Percentiles rank a stretch among this genome's conserved stretches.
Evolutionary conservation across 2,113 vertebrate genomes (phyloP).

Genomic region (Panthera tigris): DNA sequence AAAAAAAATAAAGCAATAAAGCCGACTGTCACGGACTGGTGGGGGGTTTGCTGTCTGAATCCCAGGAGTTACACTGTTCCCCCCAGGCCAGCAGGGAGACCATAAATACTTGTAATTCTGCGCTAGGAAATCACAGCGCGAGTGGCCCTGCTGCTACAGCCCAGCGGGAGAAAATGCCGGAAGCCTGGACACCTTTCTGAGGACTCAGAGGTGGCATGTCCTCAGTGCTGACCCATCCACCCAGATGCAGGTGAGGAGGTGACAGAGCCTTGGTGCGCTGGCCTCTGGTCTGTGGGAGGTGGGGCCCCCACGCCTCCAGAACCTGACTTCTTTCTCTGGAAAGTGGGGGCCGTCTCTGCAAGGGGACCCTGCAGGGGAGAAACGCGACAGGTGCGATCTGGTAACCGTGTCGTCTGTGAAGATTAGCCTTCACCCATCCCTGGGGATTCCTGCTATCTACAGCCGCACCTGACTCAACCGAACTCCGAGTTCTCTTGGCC

Average conservation of each 20-base stretch:
- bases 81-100: too few species aligned
- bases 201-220: background rate
- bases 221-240: accelerated
- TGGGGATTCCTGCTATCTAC: background rate
- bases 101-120: accelerated
- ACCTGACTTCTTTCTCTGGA: background rate
- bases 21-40: background rate
- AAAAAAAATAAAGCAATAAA: constrained; percentile 30
- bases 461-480: too few species aligned
- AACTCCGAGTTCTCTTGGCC: background rate
- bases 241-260: accelerated
- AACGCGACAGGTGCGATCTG: accelerated
- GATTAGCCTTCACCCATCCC: too few species aligned
- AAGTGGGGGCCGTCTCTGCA: too few species aligned
- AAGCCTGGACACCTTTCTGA: background rate
- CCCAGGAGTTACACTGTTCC: accelerated
- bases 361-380: background rate
- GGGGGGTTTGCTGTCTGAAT: too few species aligned
- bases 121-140: background rate
- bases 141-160: too few species aligned
- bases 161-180: accelerated
- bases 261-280: background rate
- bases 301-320: accelerated
- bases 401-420: accelerated
- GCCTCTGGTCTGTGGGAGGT: accelerated